Conservation (phyloP, 2,888 invertebrate species). For the Teleogryllus oceanicus region DNA sequence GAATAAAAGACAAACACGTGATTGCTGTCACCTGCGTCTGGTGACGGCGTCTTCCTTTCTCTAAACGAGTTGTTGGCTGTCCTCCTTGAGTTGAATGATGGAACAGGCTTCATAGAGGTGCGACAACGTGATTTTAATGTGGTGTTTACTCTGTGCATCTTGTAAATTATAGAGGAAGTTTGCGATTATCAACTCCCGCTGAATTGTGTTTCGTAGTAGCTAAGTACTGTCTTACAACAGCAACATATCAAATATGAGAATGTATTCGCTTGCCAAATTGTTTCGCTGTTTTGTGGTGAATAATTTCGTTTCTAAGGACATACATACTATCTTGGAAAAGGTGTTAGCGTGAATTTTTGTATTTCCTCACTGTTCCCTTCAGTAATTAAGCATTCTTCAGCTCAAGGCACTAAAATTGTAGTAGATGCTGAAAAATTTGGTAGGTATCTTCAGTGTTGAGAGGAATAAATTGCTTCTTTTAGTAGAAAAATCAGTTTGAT, state of each 20-base stretch:
- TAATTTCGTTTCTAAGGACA: neutral
- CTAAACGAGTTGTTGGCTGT: neutral
- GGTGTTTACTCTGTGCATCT: constrained; percentile 11
- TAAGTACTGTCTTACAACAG: neutral
- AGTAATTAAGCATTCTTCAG: no score
- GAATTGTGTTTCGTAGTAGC: neutral
- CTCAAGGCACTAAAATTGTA: no score
- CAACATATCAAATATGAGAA: no score
- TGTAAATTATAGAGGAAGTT: neutral
- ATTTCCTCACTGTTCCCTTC: no score
- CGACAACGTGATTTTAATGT: neutral
- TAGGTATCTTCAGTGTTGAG: no score
- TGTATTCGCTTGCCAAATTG: no score
- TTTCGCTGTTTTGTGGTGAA: neutral
- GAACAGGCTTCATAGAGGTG: neutral
- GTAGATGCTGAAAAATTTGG: no score
- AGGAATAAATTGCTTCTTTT: no score
- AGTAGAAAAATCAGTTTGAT: no score
- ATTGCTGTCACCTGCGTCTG: neutral
- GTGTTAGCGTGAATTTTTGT: no score
- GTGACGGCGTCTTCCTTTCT: neutral
- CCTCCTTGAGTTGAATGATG: neutral
- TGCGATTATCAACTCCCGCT: neutral
- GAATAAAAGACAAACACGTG: neutral
- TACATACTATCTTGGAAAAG: neutral